Evolutionary conservation across 2,113 vertebrate genomes (phyloP).

Genomic region (Hippocampus mohnikei): DNA sequence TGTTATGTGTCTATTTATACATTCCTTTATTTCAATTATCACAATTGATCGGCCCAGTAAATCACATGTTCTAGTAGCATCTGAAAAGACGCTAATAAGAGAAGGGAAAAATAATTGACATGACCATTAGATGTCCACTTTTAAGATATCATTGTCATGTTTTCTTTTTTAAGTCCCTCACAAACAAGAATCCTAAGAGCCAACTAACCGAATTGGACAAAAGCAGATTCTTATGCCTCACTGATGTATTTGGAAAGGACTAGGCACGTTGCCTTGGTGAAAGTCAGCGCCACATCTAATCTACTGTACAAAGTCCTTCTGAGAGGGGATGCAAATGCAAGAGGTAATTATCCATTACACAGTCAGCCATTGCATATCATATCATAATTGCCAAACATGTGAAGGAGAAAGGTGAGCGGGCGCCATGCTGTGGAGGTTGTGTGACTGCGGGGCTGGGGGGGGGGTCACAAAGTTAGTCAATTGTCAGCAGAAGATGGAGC

Average conservation of each 20-base stretch:
- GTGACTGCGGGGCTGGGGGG: not conserved
- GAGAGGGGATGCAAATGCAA: slow-evolving; percentile 2
- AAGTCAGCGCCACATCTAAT: slow-evolving; percentile 3
- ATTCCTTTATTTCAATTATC: not conserved
- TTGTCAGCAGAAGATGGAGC: slow-evolving; percentile 13
- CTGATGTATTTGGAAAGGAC: not conserved
- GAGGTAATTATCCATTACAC: not conserved
- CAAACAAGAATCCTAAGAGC: too few relatives aligned
- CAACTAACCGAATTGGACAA: not conserved
- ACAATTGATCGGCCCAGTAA: not conserved
- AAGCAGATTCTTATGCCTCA: not conserved
- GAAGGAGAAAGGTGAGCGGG: slow-evolving; percentile 16
- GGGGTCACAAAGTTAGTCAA: slow-evolving; percentile 9
- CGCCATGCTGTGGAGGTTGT: slow-evolving; percentile 41
- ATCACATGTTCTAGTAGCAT: not conserved
- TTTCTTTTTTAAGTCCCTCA: too few relatives aligned
- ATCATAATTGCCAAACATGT: not conserved
- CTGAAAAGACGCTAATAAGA: not conserved
- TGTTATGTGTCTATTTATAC: slow-evolving; percentile 11
- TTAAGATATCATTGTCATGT: too few relatives aligned
- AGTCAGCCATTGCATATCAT: not conserved
- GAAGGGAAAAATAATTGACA: too few relatives aligned
- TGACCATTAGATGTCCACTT: too few relatives aligned
- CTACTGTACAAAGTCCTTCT: not conserved
- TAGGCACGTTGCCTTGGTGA: slow-evolving; percentile 1